Evolutionary conservation across 2,888 invertebrate species (phyloP).

Genomic region (Alsophila aescularia): DNA sequence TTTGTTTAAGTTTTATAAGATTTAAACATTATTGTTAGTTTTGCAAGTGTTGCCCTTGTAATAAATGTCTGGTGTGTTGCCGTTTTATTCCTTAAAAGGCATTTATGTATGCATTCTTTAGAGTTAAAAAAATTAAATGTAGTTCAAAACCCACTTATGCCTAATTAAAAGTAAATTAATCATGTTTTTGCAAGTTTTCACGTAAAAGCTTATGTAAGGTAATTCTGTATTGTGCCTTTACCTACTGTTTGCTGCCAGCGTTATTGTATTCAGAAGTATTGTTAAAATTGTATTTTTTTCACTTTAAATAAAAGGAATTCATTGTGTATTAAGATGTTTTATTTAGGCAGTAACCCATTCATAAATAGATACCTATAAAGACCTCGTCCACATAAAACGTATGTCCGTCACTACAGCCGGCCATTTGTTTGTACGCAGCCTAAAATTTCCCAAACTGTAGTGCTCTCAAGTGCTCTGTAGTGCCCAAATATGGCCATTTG

Average conservation of each 20-base stretch:
- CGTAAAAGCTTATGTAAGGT: constrained; percentile 47
- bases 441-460: no score
- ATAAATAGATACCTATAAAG: no score
- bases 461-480: no score
- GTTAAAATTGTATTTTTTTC: constrained; percentile 69
- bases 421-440: no score
- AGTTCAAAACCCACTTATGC: constrained; percentile 33
- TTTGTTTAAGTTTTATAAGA: constrained; percentile 32
- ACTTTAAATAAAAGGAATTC: constrained; percentile 75
- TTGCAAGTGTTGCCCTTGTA: constrained; percentile 28
- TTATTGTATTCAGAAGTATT: constrained; percentile 55
- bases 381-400: no score
- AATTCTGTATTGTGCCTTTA: constrained; percentile 61
- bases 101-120: constrained; percentile 34
- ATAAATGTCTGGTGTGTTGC: constrained; percentile 24
- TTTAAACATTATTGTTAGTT: constrained; percentile 29
- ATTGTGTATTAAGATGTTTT: constrained; percentile 58
- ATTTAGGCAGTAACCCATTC: no score
- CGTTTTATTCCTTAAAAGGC: constrained; percentile 28
- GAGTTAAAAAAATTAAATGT: constrained; percentile 9
- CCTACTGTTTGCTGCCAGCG: constrained; percentile 56
- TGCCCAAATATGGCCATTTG: no score
- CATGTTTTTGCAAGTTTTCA: constrained; percentile 45
- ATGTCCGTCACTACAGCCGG: no score
- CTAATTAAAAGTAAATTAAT: constrained; percentile 35